Conservation (phyloP, 1,140 invertebrate species). For the Asobara japonica region DNA sequence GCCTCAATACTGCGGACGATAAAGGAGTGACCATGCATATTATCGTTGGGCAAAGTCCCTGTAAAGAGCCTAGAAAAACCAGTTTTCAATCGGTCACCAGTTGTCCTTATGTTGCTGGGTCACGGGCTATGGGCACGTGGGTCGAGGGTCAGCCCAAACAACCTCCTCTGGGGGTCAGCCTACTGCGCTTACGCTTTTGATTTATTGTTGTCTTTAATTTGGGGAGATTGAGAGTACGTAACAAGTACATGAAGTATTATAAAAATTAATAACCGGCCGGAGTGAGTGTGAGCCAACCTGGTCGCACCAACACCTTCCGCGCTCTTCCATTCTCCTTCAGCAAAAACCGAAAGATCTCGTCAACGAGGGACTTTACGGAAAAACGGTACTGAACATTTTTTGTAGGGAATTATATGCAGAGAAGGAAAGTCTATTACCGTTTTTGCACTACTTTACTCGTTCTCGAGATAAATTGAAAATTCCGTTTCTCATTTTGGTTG, state of each 20-base stretch:
- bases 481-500: too few relatives aligned
- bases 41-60: constrained; percentile 48
- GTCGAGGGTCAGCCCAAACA: constrained; percentile 66
- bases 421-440: too few relatives aligned
- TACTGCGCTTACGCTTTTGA: constrained; percentile 56
- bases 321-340: too few relatives aligned
- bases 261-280: too few relatives aligned
- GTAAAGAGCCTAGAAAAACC: constrained; percentile 45
- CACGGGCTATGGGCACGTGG: constrained; percentile 58
- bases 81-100: constrained; percentile 48
- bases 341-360: too few relatives aligned
- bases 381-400: too few relatives aligned
- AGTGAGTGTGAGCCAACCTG: too few relatives aligned
- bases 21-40: constrained; percentile 60
- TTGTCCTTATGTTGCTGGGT: constrained; percentile 52
- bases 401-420: too few relatives aligned
- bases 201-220: constrained; percentile 57
- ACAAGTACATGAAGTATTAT: constrained; percentile 12
- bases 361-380: too few relatives aligned
- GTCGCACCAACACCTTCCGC: too few relatives aligned
- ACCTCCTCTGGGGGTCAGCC: constrained; percentile 61
- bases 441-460: too few relatives aligned
- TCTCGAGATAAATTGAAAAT: too few relatives aligned
- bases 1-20: neutral
- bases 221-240: neutral